Base-by-base conservation (phyloP, 1,140 invertebrate genomes). In the Steinernema khuongi region DNA sequence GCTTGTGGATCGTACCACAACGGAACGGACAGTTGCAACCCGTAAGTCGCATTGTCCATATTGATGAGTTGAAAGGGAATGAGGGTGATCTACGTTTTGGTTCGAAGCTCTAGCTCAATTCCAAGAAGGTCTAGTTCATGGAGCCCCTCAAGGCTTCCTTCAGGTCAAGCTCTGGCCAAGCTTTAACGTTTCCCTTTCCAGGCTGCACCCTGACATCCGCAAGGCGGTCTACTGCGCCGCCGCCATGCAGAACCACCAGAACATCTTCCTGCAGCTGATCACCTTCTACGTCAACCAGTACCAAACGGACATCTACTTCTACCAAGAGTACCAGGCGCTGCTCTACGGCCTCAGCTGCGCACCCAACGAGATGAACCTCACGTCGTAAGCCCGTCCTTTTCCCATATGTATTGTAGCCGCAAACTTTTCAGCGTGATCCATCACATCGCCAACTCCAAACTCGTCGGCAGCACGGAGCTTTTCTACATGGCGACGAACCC, bases 11-110 rank as follows among this genome's bases (percentile, higher is more conserved):
- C 31, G 1, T 44, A 19, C 43, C 2, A 29, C 22, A 75, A 75
- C 70, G 74, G 74, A 67, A 75, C 74, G 29, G 71, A 68, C n/a
- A 73, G 67, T 36, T 75, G 74, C 29, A 75, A 75, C 68, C 74
- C 74, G 28, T 75, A 69, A 29, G 68, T 69, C 19, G 7, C 14
- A 36, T 69, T 14, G n/a, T n/a, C n/a, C n/a, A n/a, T n/a, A n/a
- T n/a, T n/a, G n/a, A n/a, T n/a, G n/a, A n/a, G n/a, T n/a, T n/a
- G n/a, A n/a, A n/a, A n/a, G n/a, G n/a, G n/a, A n/a, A n/a, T n/a
- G n/a, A n/a, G n/a, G n/a, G n/a, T n/a, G n/a, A n/a, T n/a, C n/a
- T n/a, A n/a, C n/a, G n/a, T n/a, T n/a, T n/a, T n/a, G n/a, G n/a
- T n/a, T n/a, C n/a, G n/a, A n/a, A n/a, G n/a, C n/a, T n/a, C n/a